phyloP scores from a whole-genome alignment of 2,113 vertebrate genomes.

The Podarcis cretensis region DNA sequence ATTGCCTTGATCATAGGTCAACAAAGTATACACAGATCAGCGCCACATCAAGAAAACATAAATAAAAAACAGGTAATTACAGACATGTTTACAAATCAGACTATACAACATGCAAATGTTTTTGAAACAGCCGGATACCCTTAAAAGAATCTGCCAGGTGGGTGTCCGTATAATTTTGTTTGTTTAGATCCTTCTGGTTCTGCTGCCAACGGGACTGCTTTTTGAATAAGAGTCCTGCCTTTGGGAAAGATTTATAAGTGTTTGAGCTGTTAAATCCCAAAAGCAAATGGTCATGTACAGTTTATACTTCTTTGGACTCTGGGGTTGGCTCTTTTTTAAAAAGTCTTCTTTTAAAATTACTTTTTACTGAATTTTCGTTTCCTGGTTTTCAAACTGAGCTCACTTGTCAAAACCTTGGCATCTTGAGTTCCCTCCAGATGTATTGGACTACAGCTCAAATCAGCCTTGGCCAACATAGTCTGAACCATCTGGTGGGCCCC shows the following conservation, averaged over 20 bases:
- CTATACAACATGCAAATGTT: neutral
- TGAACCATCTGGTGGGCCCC: no score
- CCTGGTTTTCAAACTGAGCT: neutral
- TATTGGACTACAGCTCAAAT: no score
- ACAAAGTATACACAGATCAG: neutral
- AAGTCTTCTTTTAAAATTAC: neutral
- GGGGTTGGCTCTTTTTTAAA: no score
- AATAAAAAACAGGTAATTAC: neutral
- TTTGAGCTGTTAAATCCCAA: neutral
- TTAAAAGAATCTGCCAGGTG: neutral
- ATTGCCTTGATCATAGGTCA: neutral
- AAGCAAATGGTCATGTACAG: neutral
- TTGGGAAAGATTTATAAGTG: neutral
- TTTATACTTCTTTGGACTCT: neutral
- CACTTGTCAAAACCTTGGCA: no score
- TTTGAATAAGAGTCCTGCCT: neutral
- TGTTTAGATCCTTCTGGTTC: neutral
- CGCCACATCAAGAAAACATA: no score
- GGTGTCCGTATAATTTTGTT: neutral
- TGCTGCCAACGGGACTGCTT: neutral
- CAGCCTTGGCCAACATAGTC: no score
- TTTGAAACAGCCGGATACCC: neutral
- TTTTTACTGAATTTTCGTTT: neutral
- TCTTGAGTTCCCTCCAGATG: no score
- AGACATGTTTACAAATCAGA: neutral